Evolutionary conservation across 23 tunicate species (phyloP), one percentile per base, ranked within the genome.

Genomic region (Corella eumyota): DNA sequence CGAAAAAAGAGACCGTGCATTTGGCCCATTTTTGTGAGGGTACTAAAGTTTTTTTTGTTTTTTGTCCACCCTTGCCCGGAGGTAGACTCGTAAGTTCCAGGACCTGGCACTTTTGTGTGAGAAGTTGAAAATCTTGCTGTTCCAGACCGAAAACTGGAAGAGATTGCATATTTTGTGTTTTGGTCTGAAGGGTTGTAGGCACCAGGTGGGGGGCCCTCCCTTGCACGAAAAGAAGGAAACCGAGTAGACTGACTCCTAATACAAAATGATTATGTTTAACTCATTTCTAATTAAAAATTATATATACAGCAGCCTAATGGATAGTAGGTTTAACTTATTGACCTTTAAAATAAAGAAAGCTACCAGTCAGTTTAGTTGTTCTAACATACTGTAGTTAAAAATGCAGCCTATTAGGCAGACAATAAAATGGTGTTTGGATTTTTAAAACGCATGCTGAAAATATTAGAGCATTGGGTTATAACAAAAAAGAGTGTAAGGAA

Each of bases 121-220:
- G 60, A 44, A 1, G 64, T 61, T 44, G 56, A 51, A 46, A 73
- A 68, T 45, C 94, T 44, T 36, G 69, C 55, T 30, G 82, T 75
- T 22, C 47, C 53, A 6, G 94, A 84, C 28, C 81, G 44, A 48
- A 84, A 84, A 37, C 94, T 50, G 31, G 94, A 84, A 24, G 81
- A 78, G 6, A 84, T 46, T 1, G 69, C 57, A 34, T 63, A 68
- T 7, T 72, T 38, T 62, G 61, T 59, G 30, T 22, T 53, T 2
- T 69, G 73, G 32, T 13, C 15, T 7, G 54, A 63, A 7, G 80
- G 80, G 67, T 84, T 46, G 71, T 84, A 84, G 6, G 72, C 50
- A 0, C 94, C 94, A 7, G 94, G 94, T 47, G 83, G 70, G 22
- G 94, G 94, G 30, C 76, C 92, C 30, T 83, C 72, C 9, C 35